A percentile compares a stretch with the other conserved stretches of the same genome.
Conservation (phyloP, 2,888 invertebrate genomes). For the Dendrolimus pini region DNA sequence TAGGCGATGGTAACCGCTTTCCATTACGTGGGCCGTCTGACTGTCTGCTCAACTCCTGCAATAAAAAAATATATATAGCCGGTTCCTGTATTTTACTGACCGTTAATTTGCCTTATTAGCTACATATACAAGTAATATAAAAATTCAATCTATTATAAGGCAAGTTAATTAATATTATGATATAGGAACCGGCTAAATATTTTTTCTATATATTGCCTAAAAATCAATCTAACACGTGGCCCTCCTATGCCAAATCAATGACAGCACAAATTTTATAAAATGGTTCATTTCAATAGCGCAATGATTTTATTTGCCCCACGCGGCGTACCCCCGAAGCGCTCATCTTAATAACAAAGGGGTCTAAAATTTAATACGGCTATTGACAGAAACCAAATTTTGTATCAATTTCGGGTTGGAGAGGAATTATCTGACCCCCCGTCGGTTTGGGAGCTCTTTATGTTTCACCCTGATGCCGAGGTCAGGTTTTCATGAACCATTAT, state of each 20-base stretch:
- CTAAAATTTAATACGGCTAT: slow-evolving; percentile 39
- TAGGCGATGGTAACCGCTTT: too few species aligned
- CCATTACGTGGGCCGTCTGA: too few species aligned
- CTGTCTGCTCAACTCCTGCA: too few species aligned
- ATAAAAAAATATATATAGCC: too few species aligned
- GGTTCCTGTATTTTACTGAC: too few species aligned
- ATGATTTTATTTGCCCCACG: neutral
- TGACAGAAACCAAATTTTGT: slow-evolving; percentile 55
- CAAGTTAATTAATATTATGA: too few species aligned
- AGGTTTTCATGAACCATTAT: neutral
- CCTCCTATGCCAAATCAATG: neutral
- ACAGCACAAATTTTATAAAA: neutral
- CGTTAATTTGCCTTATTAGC: too few species aligned
- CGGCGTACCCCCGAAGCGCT: neutral
- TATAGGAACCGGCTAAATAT: too few species aligned
- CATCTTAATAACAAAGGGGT: slow-evolving; percentile 26
- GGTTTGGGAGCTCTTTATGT: slow-evolving; percentile 35
- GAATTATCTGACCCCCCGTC: slow-evolving; percentile 51
- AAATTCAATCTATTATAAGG: too few species aligned
- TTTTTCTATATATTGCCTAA: too few species aligned
- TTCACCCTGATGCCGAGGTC: slow-evolving; percentile 4
- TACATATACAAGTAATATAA: too few species aligned
- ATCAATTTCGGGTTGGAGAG: slow-evolving; percentile 62
- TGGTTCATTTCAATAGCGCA: neutral
- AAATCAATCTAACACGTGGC: too few species aligned